Conservation (phyloP, 2,888 invertebrate genomes). For the Dermolepida albohirtum region DNA sequence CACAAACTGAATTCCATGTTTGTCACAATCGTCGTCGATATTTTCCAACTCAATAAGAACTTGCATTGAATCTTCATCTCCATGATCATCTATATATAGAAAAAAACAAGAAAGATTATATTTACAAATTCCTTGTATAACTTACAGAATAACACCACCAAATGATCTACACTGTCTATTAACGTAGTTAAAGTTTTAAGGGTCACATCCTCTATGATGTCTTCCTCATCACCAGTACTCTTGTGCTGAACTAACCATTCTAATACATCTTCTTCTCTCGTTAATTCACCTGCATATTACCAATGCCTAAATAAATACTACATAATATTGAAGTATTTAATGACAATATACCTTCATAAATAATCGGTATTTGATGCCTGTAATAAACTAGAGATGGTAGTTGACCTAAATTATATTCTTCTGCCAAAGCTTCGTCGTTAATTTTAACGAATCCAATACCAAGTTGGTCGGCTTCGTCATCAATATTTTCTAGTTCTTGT, state of each 20-base stretch:
- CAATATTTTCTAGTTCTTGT: conserved; percentile 92
- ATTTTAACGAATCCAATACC: conserved; percentile 96
- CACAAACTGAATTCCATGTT: conserved; percentile 92
- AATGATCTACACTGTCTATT: conserved; percentile 89
- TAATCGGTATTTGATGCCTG: conserved; percentile 92
- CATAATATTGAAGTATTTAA: not conserved
- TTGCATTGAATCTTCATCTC: conserved; percentile 88
- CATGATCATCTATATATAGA: conserved; percentile 80
- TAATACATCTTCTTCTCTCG: conserved; percentile 90
- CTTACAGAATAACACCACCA: conserved; percentile 94
- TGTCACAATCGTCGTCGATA: conserved; percentile 94
- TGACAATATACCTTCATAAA: conserved; percentile 83
- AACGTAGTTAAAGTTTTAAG: conserved; percentile 88
- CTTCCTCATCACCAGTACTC: conserved; percentile 93
- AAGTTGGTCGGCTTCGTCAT: conserved; percentile 93
- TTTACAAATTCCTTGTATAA: conserved; percentile 51
- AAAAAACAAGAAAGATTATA: conserved; percentile 24
- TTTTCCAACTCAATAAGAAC: conserved; percentile 89
- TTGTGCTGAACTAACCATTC: conserved; percentile 95
- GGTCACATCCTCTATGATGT: conserved; percentile 95
- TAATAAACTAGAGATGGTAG: conserved; percentile 93
- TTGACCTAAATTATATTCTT: conserved; percentile 91
- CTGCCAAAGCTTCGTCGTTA: conserved; percentile 89
- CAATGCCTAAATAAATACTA: conserved; percentile 41
- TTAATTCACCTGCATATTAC: conserved; percentile 78